Evolutionary conservation across 2,113 vertebrate genomes (phyloP).

Genomic region (Phaethornis superciliosus): DNA sequence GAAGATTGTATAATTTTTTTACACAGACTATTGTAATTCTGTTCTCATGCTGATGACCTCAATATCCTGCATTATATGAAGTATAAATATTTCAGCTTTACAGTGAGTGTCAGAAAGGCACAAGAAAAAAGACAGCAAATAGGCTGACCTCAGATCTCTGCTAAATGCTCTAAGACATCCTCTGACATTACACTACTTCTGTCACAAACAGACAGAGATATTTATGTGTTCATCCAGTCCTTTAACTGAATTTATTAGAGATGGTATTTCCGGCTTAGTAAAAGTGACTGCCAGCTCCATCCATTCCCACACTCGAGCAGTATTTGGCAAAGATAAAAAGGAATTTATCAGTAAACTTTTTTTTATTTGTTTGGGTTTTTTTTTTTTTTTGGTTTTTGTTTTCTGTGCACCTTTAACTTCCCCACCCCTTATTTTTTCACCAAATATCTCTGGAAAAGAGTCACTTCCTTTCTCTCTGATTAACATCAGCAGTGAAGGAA

Average conservation of each 20-base stretch:
- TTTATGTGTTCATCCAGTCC: slow-evolving; percentile 34
- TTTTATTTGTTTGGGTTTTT: not conserved
- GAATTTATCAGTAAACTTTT: slow-evolving; percentile 30
- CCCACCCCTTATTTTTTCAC: slow-evolving; percentile 58
- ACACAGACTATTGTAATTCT: not conserved
- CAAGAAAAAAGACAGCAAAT: slow-evolving; percentile 36
- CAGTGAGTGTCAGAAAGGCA: slow-evolving; percentile 25
- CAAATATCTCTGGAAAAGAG: slow-evolving; percentile 74
- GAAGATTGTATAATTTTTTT: slow-evolving; percentile 46
- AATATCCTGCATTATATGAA: slow-evolving; percentile 65
- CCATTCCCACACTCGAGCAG: slow-evolving; percentile 53
- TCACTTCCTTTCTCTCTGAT: slow-evolving; percentile 70
- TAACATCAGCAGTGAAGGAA: slow-evolving; percentile 56
- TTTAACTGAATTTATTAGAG: slow-evolving; percentile 55
- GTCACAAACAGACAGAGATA: slow-evolving; percentile 22
- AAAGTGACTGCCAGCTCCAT: slow-evolving; percentile 16
- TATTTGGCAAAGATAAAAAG: slow-evolving; percentile 55
- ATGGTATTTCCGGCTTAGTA: slow-evolving; percentile 42
- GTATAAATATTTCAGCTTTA: slow-evolving; percentile 58
- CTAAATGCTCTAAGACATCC: slow-evolving; percentile 19
- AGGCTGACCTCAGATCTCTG: slow-evolving; percentile 51
- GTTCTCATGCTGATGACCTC: slow-evolving; percentile 32
- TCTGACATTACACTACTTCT: slow-evolving; percentile 30
- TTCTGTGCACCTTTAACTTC: slow-evolving; percentile 48
- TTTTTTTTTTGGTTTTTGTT: not conserved